Evolutionary conservation across 1,140 invertebrate genomes (phyloP).

Genomic region (Episyrphus balteatus): DNA sequence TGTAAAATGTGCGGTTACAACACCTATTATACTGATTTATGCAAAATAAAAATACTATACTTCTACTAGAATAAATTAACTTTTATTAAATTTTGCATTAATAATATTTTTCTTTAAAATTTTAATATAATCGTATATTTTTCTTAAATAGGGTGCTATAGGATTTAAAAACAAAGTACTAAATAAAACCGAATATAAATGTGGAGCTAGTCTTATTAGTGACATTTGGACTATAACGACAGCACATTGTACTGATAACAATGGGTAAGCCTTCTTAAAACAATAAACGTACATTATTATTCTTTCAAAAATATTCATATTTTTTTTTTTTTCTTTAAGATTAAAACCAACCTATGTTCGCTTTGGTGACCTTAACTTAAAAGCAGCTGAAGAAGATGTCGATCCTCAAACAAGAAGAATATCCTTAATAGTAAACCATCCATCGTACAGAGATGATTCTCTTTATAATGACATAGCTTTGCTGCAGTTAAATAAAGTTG

Average conservation of each 20-base stretch:
- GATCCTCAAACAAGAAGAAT: conserved; percentile 17
- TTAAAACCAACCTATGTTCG: conserved; percentile 20
- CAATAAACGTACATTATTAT: neutral
- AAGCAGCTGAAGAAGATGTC: conserved; percentile 11
- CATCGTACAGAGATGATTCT: conserved; percentile 13
- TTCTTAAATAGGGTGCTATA: conserved; percentile 23
- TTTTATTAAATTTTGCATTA: no score
- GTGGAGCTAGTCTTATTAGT: conserved; percentile 36
- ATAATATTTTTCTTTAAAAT: no score
- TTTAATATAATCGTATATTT: no score
- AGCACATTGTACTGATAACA: conserved; percentile 25
- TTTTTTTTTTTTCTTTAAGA: conserved; percentile 10
- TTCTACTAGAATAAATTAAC: no score
- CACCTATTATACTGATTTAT: no score
- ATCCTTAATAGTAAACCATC: conserved; percentile 14
- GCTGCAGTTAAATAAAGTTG: conserved; percentile 12
- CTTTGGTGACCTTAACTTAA: conserved; percentile 25
- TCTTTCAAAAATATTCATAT: neutral
- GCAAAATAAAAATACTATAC: no score
- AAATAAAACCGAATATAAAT: conserved; percentile 24
- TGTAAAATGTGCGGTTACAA: no score
- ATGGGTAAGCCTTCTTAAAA: conserved; percentile 17
- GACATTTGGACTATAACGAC: conserved; percentile 29
- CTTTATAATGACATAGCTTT: conserved; percentile 31
- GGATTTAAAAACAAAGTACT: conserved; percentile 12